A percentile compares a stretch with the other conserved stretches of the same genome.
Conservation (phyloP, 2,113 vertebrate species). For the Anser brachyrhynchus region DNA sequence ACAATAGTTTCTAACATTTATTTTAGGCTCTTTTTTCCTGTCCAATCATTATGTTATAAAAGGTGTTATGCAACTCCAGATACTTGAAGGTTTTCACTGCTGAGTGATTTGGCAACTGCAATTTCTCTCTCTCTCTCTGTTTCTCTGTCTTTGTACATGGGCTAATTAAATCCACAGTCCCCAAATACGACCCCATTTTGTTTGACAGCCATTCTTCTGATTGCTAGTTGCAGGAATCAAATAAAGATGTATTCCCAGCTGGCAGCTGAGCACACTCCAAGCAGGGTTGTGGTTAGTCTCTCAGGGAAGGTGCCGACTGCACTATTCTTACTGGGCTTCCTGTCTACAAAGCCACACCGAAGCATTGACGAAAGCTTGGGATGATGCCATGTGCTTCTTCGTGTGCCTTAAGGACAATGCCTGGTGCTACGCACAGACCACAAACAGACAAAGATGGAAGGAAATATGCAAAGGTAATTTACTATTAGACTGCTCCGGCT, state of each 20-base stretch:
- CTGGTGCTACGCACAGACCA: not conserved
- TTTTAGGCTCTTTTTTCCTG: slow-evolving; percentile 28
- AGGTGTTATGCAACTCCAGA: slow-evolving; percentile 5
- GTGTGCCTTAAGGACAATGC: not conserved
- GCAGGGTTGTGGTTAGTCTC: not conserved
- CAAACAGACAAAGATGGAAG: slow-evolving; percentile 3
- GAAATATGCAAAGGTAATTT: slow-evolving; percentile 5
- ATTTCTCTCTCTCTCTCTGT: not conserved
- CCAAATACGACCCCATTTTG: not conserved
- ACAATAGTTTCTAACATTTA: not conserved
- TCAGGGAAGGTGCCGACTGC: not conserved
- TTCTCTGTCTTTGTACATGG: not conserved
- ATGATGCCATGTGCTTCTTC: not conserved
- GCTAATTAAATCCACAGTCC: not conserved
- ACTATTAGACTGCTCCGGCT: not conserved
- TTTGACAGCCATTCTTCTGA: not conserved
- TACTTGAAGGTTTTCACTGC: not conserved
- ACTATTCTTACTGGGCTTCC: slow-evolving; percentile 11
- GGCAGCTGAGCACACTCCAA: not conserved
- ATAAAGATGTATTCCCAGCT: not conserved
- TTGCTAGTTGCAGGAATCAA: not conserved
- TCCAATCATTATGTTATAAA: slow-evolving; percentile 21
- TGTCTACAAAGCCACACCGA: not conserved
- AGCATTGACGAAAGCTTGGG: not conserved
- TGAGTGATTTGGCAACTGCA: not conserved